Base-by-base conservation (phyloP, 1,140 invertebrate species). In the Zaprionus capensis region DNA sequence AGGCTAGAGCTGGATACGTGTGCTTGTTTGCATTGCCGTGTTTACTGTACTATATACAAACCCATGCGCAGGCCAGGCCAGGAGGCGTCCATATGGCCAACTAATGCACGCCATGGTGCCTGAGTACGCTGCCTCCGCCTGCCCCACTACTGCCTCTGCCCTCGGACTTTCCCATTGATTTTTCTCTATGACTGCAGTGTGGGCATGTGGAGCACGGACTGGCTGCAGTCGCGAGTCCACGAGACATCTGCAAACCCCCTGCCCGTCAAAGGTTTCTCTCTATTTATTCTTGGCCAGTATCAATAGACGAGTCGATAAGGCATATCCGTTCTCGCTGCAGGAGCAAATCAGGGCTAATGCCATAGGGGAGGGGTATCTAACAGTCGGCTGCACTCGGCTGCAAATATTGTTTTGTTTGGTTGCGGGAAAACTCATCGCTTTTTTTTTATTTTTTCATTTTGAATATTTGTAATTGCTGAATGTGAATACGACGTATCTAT, bases 101-200 rank as follows among this genome's bases (percentile, higher is more conserved):
- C 90, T 82, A 90, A 90, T 90, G 85, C 85, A 90, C 81, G 85
- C 85, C 79, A 71, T 77, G 85, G 72, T 72, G 71, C 84, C 31
- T 34, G 38, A n/a, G 38, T n/a, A 6, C 71, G 72, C 66, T 44
- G n/a, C 15, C 14, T 44, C n/a, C 5, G n/a, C 14, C 14, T 44
- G 38, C 38, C 36, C 11, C 38, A 2, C 38, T 22, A n/a, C 22
- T 15, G 38, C 12, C 15, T 1, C 38, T 5, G 38, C 1, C 34
- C 26, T 49, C 38, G 24, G 24, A 65, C 7, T 56, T 53, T 61
- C 64, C 69, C 85, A 90, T 88, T 88, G 85, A 85, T 86, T 88
- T 90, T 81, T 81, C 83, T 78, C 68, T 69, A 57, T 68, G 76
- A 64, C 55, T 71, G 46, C 62, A 71, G 53, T 56, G 22, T 4